Evolutionary conservation across 2,797 vertebrate species (phyloP).

Genomic region (Danionella dracula): DNA sequence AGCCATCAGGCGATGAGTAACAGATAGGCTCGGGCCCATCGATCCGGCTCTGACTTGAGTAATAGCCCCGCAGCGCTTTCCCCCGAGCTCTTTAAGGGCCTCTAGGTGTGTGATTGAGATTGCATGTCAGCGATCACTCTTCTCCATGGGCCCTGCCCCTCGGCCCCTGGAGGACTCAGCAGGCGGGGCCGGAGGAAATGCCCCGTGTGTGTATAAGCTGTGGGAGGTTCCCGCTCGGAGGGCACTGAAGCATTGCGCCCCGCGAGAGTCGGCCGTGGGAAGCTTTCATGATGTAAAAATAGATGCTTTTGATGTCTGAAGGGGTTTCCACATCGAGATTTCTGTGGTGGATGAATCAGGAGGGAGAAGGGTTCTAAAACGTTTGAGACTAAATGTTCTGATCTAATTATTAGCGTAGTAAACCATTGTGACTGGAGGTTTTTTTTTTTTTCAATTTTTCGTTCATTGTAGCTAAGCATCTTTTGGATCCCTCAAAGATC

Average conservation of each 20-base stretch:
- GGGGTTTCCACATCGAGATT: background rate
- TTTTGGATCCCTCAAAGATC: no score
- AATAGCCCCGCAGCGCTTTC: constrained; percentile 24
- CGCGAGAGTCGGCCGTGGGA: background rate
- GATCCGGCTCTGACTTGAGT: constrained; percentile 19
- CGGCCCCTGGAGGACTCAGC: constrained; percentile 50
- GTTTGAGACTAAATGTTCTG: no score
- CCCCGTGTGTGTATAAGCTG: constrained; percentile 54
- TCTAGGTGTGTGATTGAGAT: constrained; percentile 5
- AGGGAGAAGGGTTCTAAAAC: no score
- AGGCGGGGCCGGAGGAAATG: constrained; percentile 63
- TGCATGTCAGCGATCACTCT: constrained; percentile 46
- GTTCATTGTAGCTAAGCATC: no score
- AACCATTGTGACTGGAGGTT: no score
- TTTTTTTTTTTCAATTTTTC: no score
- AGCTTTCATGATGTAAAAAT: background rate
- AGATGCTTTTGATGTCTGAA: constrained; percentile 9
- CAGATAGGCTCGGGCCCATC: constrained; percentile 25
- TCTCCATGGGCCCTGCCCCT: constrained; percentile 36
- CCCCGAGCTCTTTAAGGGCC: background rate
- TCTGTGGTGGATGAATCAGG: background rate
- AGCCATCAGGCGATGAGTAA: constrained; percentile 30
- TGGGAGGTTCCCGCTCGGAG: constrained; percentile 27
- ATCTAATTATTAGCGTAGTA: no score
- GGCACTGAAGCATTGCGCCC: constrained; percentile 4